These are phyloP conservation scores for Telenomus remus DNA, from an alignment of 1,140 invertebrate species.

Conservation along the genomic window DNA sequence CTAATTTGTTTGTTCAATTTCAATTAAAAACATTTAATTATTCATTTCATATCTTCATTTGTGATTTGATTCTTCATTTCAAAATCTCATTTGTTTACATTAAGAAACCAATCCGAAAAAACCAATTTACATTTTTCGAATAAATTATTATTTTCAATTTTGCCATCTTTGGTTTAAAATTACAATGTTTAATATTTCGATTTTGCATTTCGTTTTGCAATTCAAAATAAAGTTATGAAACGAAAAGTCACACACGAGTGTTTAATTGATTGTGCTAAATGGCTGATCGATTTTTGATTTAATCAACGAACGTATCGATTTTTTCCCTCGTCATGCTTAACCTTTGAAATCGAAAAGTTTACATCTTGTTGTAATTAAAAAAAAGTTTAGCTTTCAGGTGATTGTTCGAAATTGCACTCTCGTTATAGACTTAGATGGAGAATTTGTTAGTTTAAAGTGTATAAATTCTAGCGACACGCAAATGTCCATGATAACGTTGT, in stretches of 20 bases:
- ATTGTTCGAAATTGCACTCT: not conserved
- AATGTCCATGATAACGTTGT: conserved; percentile 17
- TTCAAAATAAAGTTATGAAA: too few species aligned
- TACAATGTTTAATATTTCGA: too few species aligned
- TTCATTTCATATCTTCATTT: too few species aligned
- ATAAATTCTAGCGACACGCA: conserved; percentile 16
- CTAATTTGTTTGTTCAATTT: conserved; percentile 1
- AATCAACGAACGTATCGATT: not conserved
- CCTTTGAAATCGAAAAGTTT: conserved; percentile 1
- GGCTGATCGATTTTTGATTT: not conserved
- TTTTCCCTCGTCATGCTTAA: not conserved
- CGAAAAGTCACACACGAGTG: not conserved
- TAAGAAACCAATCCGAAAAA: too few species aligned
- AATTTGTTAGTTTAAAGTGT: conserved; percentile 12
- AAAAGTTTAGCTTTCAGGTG: not conserved
- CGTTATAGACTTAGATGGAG: conserved; percentile 15
- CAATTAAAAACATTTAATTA: conserved; percentile 6
- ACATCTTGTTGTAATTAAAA: conserved; percentile 1
- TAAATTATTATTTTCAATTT: too few species aligned
- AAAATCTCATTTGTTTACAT: too few species aligned
- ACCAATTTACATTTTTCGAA: too few species aligned
- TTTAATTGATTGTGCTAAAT: not conserved
- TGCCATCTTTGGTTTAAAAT: too few species aligned
- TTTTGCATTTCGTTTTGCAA: too few species aligned
- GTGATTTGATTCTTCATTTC: too few species aligned